These are phyloP conservation scores for Oncopodura yosiiana DNA, from an alignment of 1,140 invertebrate species.

Conservation along the genomic window DNA sequence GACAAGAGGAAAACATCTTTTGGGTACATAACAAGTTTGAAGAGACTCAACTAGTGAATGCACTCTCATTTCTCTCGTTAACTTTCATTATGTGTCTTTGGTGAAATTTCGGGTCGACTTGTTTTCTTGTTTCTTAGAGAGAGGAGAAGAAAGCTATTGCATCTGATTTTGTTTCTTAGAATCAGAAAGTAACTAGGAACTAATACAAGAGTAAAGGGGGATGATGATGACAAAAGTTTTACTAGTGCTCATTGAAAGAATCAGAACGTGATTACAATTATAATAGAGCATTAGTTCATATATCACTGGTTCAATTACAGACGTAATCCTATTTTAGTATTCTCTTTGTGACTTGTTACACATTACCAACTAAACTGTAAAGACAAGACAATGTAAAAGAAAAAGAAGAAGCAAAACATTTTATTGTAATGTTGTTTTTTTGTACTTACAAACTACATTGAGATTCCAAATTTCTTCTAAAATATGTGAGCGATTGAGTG, in stretches of 20 bases:
- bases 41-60: neutral
- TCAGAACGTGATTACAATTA: slow-evolving; percentile 33
- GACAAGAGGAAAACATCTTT: neutral
- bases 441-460: slow-evolving; percentile 81
- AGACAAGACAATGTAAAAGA: neutral
- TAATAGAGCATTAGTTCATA: no score
- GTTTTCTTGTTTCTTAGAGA: no score
- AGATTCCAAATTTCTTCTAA: slow-evolving; percentile 74
- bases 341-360: neutral
- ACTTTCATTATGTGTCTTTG: slow-evolving; percentile 29
- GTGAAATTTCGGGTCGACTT: slow-evolving; percentile 26
- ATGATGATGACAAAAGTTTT: slow-evolving; percentile 12
- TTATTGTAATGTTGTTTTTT: slow-evolving; percentile 6
- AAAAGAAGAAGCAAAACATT: neutral
- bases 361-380: neutral
- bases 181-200: neutral
- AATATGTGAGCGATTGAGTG: slow-evolving; percentile 60
- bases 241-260: slow-evolving; percentile 28
- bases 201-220: neutral
- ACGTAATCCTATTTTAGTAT: no score
- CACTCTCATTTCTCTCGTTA: slow-evolving; percentile 14
- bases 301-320: neutral
- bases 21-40: neutral
- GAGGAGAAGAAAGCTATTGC: slow-evolving; percentile 17
- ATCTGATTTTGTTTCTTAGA: slow-evolving; percentile 26